Conservation (phyloP, 2,888 invertebrate species). For the Eretmocerus hayati region DNA sequence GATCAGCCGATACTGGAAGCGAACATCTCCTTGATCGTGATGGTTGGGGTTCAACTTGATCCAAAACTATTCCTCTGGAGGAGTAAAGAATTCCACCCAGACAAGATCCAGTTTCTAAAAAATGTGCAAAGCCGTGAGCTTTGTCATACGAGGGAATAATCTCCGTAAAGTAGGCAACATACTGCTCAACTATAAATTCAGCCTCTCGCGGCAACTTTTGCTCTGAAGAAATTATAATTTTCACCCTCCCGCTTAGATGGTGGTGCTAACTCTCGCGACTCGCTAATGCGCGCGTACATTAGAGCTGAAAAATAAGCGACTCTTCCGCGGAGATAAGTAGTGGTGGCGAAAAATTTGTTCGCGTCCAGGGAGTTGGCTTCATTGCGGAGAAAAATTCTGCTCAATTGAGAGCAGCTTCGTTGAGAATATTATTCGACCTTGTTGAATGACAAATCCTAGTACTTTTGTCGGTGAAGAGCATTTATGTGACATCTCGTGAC, state of each 20-base stretch:
- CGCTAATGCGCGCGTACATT: constrained; percentile 28
- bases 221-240: constrained; percentile 27
- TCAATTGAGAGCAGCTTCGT: constrained; percentile 16
- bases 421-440: too few species aligned
- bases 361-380: constrained; percentile 22
- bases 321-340: constrained; percentile 1
- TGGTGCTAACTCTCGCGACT: constrained; percentile 18
- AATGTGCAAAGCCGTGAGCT: constrained; percentile 1
- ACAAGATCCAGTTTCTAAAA: too few species aligned
- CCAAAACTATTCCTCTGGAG: too few species aligned
- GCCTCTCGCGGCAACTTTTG: constrained; percentile 14
- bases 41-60: too few species aligned
- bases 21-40: too few species aligned
- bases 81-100: too few species aligned
- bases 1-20: too few species aligned
- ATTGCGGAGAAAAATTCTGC: constrained; percentile 27
- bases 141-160: constrained; percentile 6
- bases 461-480: too few species aligned
- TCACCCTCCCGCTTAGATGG: constrained; percentile 22
- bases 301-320: constrained; percentile 25
- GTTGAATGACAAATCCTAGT: too few species aligned
- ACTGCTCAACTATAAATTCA: constrained; percentile 23
- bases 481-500: too few species aligned
- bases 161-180: constrained; percentile 14
- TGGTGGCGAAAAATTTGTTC: constrained; percentile 22